These are phyloP conservation scores for Chloromyia formosa DNA, from an alignment of 2,888 invertebrate genomes.

Conservation along the genomic window DNA sequence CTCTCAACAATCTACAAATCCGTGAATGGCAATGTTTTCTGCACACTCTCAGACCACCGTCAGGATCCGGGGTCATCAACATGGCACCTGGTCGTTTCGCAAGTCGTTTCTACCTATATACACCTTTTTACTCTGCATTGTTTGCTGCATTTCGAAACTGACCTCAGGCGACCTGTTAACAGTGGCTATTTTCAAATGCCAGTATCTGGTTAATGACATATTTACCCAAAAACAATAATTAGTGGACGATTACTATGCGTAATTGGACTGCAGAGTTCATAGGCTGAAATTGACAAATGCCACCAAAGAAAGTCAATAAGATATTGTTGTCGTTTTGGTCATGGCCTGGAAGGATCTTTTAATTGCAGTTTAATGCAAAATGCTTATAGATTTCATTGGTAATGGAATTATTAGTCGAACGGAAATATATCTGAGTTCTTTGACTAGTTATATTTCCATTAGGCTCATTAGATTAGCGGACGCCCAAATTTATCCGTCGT, in stretches of 20 bases:
- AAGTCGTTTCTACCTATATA: background rate
- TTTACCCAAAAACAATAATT: conserved; percentile 1
- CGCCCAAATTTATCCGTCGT: too few species aligned
- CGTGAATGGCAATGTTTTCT: background rate
- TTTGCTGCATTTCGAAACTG: background rate
- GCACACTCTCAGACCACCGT: background rate
- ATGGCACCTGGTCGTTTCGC: background rate
- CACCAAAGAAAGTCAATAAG: too few species aligned
- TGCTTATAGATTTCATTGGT: too few species aligned
- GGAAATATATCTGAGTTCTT: too few species aligned
- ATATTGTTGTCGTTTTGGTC: too few species aligned
- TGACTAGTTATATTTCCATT: too few species aligned
- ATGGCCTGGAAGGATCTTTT: too few species aligned
- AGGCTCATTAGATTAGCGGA: too few species aligned
- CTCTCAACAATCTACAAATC: background rate
- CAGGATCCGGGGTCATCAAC: background rate
- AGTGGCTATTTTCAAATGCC: background rate
- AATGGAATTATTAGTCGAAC: too few species aligned
- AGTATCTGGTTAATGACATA: background rate
- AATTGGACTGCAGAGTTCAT: too few species aligned
- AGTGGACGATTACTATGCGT: background rate
- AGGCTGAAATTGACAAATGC: too few species aligned
- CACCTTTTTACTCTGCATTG: background rate
- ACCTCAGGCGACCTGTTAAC: conserved; percentile 14
- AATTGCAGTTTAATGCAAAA: too few species aligned